A percentile compares a stretch with the other conserved stretches of the same genome.
These are phyloP conservation scores for Meandrusa payeni DNA, from an alignment of 2,888 invertebrate species.

Conservation along the genomic window DNA sequence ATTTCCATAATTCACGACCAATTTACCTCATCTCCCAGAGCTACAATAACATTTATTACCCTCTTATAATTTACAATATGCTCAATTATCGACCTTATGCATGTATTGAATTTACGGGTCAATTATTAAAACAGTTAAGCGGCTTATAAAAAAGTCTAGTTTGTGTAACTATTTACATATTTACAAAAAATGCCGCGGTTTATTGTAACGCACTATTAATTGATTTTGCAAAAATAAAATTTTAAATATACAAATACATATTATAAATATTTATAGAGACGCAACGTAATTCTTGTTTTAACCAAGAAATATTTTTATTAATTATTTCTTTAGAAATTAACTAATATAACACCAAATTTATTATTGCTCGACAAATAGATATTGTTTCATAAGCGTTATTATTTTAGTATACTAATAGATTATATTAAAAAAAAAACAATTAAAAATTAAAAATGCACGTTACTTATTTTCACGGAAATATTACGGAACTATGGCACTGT, in stretches of 20 bases:
- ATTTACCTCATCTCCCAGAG: constrained; percentile 20
- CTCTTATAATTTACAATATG: constrained; percentile 22
- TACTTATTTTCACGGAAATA: constrained; percentile 23
- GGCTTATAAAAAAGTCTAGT: constrained; percentile 61
- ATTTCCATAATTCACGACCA: constrained; percentile 12
- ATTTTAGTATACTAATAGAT: too few relatives aligned
- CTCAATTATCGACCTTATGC: constrained; percentile 12
- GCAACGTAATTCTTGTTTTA: too few relatives aligned
- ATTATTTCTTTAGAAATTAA: too few relatives aligned
- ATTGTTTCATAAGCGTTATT: too few relatives aligned
- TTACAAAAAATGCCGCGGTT: constrained; percentile 27
- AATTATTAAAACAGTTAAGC: constrained; percentile 44
- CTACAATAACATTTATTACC: constrained; percentile 22
- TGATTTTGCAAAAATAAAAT: neutral
- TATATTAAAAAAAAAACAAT: too few relatives aligned
- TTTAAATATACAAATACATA: too few relatives aligned
- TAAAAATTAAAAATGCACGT: neutral
- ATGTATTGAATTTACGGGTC: constrained; percentile 28
- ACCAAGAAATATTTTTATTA: too few relatives aligned
- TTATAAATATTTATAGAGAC: too few relatives aligned
- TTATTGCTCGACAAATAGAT: too few relatives aligned
- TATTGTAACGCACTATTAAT: constrained; percentile 18
- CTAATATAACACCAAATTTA: too few relatives aligned
- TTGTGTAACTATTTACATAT: constrained; percentile 68
- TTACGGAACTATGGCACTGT: constrained; percentile 48